A percentile compares a stretch with the other conserved stretches of the same genome.
phyloP scores from a whole-genome alignment of 2,888 invertebrate species.

The Cenopis cana region DNA sequence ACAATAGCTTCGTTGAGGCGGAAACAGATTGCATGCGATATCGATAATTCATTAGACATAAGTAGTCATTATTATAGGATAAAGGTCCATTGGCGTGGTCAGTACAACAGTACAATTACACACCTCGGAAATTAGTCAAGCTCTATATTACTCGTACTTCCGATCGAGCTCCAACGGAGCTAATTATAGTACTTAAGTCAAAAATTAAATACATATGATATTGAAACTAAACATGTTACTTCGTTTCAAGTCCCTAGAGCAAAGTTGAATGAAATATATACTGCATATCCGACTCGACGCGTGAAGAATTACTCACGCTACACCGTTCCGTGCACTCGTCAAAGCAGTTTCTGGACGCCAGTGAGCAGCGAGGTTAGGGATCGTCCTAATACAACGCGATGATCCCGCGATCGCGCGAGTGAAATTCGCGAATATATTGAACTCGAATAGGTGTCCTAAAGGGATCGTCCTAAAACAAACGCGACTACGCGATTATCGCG shows the following conservation, averaged over 20 bases:
- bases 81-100: constrained; percentile 20
- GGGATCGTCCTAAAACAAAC: too few relatives aligned
- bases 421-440: too few relatives aligned
- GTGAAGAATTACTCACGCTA: not conserved
- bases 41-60: constrained; percentile 1
- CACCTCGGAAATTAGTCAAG: not conserved
- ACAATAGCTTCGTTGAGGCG: not conserved
- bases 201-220: constrained; percentile 1
- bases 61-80: not conserved
- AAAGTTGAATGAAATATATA: not conserved
- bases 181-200: not conserved
- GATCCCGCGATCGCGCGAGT: too few relatives aligned
- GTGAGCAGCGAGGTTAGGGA: too few relatives aligned
- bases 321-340: not conserved
- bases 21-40: constrained; percentile 6
- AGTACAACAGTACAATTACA: not conserved
- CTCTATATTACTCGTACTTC: constrained; percentile 4
- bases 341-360: not conserved
- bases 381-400: too few relatives aligned
- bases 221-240: not conserved
- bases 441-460: too few relatives aligned
- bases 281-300: not conserved
- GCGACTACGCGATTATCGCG: too few relatives aligned
- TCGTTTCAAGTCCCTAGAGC: not conserved
- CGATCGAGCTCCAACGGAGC: not conserved